Evolutionary conservation across 1,140 invertebrate genomes (phyloP), one percentile per base, ranked within the genome.

Genomic region (Dryas iulia): DNA sequence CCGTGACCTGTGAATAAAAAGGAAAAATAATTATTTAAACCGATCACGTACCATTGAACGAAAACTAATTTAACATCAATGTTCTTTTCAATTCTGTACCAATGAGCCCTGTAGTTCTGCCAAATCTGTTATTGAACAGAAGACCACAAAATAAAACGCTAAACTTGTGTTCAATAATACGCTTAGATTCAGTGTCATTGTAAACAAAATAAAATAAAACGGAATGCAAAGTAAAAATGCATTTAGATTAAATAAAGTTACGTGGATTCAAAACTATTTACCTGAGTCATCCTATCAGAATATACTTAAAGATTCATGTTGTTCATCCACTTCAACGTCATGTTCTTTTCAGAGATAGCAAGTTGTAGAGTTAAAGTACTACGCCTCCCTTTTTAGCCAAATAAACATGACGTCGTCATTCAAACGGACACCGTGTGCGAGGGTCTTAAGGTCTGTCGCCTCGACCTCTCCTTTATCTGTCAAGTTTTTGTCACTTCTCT

Each of bases 391-490:
- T 84, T 82, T 79, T 82, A 87, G 72, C 78, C 78, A 88, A 88
- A 89, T 89, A 88, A 87, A 89, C 84, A 87, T 82, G 86, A 86
- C 83, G 82, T 82, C 80, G 79, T 84, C 85, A 84, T 90, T 89
- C 79, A 87, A 73, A 68, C 73, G 66, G 69, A 74, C 71, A 73
- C 76, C 77, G 76, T 77, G 71, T 62, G 60, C 67, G 69, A 68
- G 70, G 74, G 74, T 78, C 79, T 79, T 69, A 47, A 78, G 81
- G 81, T 79, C 77, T 76, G 72, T 78, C 79, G 72, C 63, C 77
- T 73, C 79, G 81, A 79, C 84, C 76, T 83, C 68, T 72, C 76
- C 77, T 89, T 89, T 88, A 87, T 88, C 77, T 78, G 66, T 69
- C 69, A 81, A 78, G 78, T 83, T 88, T 87, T 82, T 84, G 85